Percentiles rank a stretch among this genome's conserved stretches.
Conservation (phyloP, 2,797 vertebrate genomes). For the Crocidura indochinensis region DNA sequence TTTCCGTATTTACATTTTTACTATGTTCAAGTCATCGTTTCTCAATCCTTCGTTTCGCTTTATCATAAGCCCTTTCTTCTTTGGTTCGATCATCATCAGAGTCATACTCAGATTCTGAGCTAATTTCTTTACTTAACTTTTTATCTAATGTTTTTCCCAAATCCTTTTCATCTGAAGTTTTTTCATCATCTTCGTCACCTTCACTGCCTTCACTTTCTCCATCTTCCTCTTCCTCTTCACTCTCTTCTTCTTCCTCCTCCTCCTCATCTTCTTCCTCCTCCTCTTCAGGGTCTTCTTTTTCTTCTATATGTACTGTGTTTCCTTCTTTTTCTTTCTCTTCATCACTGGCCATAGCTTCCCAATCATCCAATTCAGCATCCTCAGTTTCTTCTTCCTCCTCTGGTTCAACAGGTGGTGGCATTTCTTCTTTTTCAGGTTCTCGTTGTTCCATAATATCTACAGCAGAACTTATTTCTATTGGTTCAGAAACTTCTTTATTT, state of each 20-base stretch:
- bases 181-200: slow-evolving; percentile 92
- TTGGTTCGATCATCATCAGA: slow-evolving; percentile 95
- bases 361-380: slow-evolving; percentile 92
- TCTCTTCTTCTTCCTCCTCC: slow-evolving; percentile 91
- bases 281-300: slow-evolving; percentile 93
- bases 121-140: slow-evolving; percentile 91
- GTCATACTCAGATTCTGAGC: slow-evolving; percentile 93
- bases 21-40: slow-evolving; percentile 96
- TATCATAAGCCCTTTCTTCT: slow-evolving; percentile 96
- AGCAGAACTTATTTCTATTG: slow-evolving; percentile 85
- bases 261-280: slow-evolving; percentile 92
- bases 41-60: slow-evolving; percentile 98
- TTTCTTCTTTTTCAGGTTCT: slow-evolving; percentile 89
- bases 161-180: slow-evolving; percentile 90
- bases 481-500: slow-evolving; percentile 92
- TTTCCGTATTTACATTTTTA: slow-evolving; percentile 94
- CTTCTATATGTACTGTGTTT: slow-evolving; percentile 97
- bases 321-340: slow-evolving; percentile 93
- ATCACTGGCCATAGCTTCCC: slow-evolving; percentile 95
- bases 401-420: slow-evolving; percentile 86
- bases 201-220: slow-evolving; percentile 93
- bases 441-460: slow-evolving; percentile 88
- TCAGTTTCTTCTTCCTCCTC: slow-evolving; percentile 92
- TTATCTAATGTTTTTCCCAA: slow-evolving; percentile 87
- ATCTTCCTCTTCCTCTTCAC: slow-evolving; percentile 92